Evolutionary conservation across 2,888 invertebrate genomes (phyloP).

Genomic region (Notodonta ziczac): DNA sequence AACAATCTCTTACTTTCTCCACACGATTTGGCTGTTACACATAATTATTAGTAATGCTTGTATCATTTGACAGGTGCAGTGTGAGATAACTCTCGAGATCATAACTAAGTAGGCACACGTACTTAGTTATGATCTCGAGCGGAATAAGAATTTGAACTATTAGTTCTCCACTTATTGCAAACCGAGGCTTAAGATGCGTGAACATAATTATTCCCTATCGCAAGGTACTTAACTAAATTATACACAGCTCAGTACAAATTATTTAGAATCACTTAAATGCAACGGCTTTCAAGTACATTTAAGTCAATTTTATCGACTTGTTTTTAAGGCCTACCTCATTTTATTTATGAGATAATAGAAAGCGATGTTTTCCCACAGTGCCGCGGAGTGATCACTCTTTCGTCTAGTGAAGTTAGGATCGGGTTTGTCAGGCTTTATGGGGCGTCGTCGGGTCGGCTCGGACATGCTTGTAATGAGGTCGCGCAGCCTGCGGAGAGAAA

Average conservation of each 20-base stretch:
- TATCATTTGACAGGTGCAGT: neutral
- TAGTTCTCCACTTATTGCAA: no score
- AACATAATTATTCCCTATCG: no score
- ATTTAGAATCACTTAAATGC: no score
- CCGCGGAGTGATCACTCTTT: neutral
- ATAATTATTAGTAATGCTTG: conserved; percentile 10
- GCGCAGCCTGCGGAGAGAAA: conserved; percentile 3
- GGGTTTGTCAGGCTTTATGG: conserved; percentile 2
- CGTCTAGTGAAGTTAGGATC: neutral
- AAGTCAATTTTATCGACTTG: neutral
- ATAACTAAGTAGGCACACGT: neutral
- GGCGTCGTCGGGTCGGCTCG: neutral
- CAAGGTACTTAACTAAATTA: no score
- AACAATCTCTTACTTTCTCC: conserved; percentile 37
- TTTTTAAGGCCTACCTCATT: neutral
- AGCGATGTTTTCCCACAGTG: neutral
- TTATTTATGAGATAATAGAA: conserved; percentile 1
- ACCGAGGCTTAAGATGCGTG: no score
- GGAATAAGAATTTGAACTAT: neutral
- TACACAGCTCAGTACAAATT: no score
- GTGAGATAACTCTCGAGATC: neutral
- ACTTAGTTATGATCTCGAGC: no score
- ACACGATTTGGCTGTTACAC: conserved; percentile 34
- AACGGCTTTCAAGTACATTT: neutral
- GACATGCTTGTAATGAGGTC: neutral